These are phyloP conservation scores for Drosophila limbata DNA, from an alignment of 2,888 invertebrate genomes.

Conservation along the genomic window DNA sequence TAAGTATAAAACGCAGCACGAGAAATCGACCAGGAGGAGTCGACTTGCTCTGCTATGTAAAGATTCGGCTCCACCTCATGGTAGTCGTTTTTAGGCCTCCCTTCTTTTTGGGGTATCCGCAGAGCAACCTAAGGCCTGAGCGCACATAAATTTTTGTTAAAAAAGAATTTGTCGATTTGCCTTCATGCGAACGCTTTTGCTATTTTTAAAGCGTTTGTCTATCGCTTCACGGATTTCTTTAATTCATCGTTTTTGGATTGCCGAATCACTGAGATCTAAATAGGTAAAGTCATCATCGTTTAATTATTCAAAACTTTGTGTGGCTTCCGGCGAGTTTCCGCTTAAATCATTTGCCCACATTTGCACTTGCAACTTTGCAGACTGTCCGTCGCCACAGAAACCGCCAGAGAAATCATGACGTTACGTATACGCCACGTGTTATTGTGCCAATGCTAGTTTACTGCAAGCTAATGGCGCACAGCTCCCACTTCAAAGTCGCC, in stretches of 20 bases:
- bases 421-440: slow-evolving; percentile 55
- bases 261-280: slow-evolving; percentile 33
- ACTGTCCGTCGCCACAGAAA: slow-evolving; percentile 28
- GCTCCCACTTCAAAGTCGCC: background rate
- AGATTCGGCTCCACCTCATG: slow-evolving; percentile 11
- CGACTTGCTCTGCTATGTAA: slow-evolving; percentile 13
- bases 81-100: slow-evolving; percentile 29
- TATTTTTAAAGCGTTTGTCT: slow-evolving; percentile 25
- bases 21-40: background rate
- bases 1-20: slow-evolving; percentile 36
- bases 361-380: slow-evolving; percentile 46
- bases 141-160: slow-evolving; percentile 27
- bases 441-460: slow-evolving; percentile 15
- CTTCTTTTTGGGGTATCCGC: slow-evolving; percentile 11
- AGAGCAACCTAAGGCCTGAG: background rate
- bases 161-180: slow-evolving; percentile 22
- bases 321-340: slow-evolving; percentile 9
- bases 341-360: slow-evolving; percentile 48
- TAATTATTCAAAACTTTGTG: slow-evolving; percentile 45
- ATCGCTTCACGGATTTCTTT: slow-evolving; percentile 22
- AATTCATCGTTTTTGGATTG: slow-evolving; percentile 13
- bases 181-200: slow-evolving; percentile 5
- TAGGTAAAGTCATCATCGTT: slow-evolving; percentile 39
- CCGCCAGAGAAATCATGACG: slow-evolving; percentile 4
- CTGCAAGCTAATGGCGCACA: slow-evolving; percentile 27